Percentiles rank a stretch among this genome's conserved stretches.
Evolutionary conservation across 2,888 invertebrate genomes (phyloP).

Genomic region (Lumbricus terrestris): DNA sequence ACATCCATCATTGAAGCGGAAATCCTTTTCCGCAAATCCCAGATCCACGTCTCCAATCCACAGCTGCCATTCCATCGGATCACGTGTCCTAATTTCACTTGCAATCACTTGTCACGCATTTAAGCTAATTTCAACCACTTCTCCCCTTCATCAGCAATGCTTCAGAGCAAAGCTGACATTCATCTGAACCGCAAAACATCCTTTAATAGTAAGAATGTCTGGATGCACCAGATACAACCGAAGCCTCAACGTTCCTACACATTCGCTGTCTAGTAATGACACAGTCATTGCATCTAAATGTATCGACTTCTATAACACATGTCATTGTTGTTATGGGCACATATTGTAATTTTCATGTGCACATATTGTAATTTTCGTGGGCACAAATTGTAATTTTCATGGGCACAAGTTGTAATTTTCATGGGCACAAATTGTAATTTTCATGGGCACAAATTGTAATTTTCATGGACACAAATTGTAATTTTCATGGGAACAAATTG

Average conservation of each 20-base stretch:
- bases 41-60: background rate
- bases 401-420: too few relatives aligned
- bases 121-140: background rate
- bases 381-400: too few relatives aligned
- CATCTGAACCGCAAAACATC: background rate
- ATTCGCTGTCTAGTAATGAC: background rate
- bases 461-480: too few relatives aligned
- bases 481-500: too few relatives aligned
- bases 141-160: background rate
- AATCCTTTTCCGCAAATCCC: background rate
- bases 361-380: too few relatives aligned
- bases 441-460: too few relatives aligned
- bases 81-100: background rate
- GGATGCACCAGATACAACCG: background rate
- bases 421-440: too few relatives aligned
- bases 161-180: background rate
- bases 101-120: background rate
- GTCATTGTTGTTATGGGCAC: too few relatives aligned
- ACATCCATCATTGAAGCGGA: background rate
- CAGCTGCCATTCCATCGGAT: background rate
- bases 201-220: background rate
- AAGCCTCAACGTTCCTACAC: background rate
- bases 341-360: too few relatives aligned
- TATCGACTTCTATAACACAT: too few relatives aligned
- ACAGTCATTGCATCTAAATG: background rate